Evolutionary conservation across 2,113 vertebrate genomes (phyloP), one percentile per base, ranked within the genome.

Genomic region (Archilochus colubris): DNA sequence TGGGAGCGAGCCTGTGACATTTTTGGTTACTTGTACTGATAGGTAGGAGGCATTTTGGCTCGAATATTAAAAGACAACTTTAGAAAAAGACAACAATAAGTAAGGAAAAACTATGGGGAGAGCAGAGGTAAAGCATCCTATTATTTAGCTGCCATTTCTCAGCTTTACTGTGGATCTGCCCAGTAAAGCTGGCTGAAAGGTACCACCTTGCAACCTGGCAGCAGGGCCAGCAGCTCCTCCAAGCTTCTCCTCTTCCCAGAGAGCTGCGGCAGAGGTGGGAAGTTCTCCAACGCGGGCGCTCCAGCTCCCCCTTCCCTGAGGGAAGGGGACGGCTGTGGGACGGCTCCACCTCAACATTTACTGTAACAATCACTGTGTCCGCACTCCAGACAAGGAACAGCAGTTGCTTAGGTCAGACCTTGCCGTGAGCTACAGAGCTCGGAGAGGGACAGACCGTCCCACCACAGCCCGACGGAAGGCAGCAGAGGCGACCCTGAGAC

Each of bases 1-100:
- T 5, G 17, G 25, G 33, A 59, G 44, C 0, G 0, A 2, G 11
- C 5, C n/a, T 13, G 22, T 0, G 27, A 3, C 12, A 10, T n/a
- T 61, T 67, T 30, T 15, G 63, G 25, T 30, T 18, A 1, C 23
- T 1, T 40, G n/a, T 3, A 30, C 48, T 69, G 44, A 67, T 10
- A 2, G 2, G 19, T 9, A 18, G 31, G 48, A 19, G 25, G 68
- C 6, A 4, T 27, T 73, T 67, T 25, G 16, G 9, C 22, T 38
- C 8, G 13, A 28, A 23, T 11, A 24, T 7, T 53, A 51, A 82
- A 19, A 1, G 5, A 21, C 12, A 54, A 7, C 38, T 44, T 58
- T 23, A 54, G 40, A 67, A 48, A 63, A n/a, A 28, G 9, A 33
- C 0, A 0, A 27, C 40, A 40, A 40, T 40, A 40, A 40, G 40